Base-by-base conservation (phyloP, 2,797 vertebrate species). In the Echeneis naucrates region DNA sequence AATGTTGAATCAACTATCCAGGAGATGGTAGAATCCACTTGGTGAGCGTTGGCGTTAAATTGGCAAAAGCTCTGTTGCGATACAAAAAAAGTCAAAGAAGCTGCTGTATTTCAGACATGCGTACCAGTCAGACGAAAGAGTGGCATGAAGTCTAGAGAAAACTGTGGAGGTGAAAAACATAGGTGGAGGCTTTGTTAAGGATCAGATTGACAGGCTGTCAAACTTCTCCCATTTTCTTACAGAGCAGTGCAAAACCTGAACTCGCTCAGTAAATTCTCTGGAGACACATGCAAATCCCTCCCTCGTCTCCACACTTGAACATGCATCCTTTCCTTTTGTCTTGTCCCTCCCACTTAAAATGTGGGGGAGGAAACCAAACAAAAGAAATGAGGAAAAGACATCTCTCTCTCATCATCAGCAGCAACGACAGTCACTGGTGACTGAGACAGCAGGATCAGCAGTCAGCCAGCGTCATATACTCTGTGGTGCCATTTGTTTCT, bases 31-130 rank as follows among this genome's bases (percentile, higher is more conserved):
- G 50, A 57, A 78, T 83, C 88, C 88, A 92, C 83, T 83, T 92
- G 88, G 88, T 78, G 75, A 82, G 83, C 72, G 85, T 90, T 78
- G 89, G 88, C 63, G 86, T 84, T 54, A 24, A 9, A 68, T 80
- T 89, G 88, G 83, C 79, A 82, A 38, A 66, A 38, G 65, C 57
- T 77, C 27, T 4, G 60, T 47, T 78, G 30, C 79, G 82, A 81
- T 47, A 60, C 3, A 61, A 6, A 62, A 74, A 23, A 27, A 65
- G 61, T 80, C 64, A 26, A 30, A 76, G 44, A 82, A 70, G 68
- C 67, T 9, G 16, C 57, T 64, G 50, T 33, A 63, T 85, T 77
- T 88, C 55, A 58, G 70, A 72, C 55, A n/a, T 17, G 23, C n/a
- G n/a, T n/a, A n/a, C 52, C 63, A 21, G 44, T 60, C 68, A 63